Conservation (phyloP, 2,113 vertebrate species). For the Urocitellus parryii region DNA sequence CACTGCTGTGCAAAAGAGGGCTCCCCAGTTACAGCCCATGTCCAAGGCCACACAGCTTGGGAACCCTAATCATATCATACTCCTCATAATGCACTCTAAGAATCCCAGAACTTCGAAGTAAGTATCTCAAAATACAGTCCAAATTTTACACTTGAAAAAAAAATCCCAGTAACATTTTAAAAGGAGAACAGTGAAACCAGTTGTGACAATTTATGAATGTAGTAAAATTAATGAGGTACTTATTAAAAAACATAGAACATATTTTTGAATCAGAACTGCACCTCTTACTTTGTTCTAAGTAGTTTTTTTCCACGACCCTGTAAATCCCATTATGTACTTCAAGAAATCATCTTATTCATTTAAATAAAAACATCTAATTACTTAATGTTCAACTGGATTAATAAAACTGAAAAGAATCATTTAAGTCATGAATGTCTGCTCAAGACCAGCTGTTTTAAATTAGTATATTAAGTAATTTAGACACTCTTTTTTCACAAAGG, state of each 20-base stretch:
- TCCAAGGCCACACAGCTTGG: background rate
- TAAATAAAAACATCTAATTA: constrained; percentile 76
- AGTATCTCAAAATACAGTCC: background rate
- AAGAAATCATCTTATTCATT: constrained; percentile 73
- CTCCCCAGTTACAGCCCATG: background rate
- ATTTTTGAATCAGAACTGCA: background rate
- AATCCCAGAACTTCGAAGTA: background rate
- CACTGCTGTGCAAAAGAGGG: background rate
- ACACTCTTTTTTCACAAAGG: constrained; percentile 77
- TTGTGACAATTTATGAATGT: background rate
- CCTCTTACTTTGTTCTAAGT: background rate
- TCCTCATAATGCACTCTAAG: background rate
- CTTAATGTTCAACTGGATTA: constrained; percentile 78
- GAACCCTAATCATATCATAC: background rate
- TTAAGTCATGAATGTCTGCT: constrained; percentile 72
- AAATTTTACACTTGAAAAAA: background rate
- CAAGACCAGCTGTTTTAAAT: constrained; percentile 84
- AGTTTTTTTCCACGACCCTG: background rate
- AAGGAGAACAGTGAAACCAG: background rate
- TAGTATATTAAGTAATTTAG: constrained; percentile 81
- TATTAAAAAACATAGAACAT: background rate
- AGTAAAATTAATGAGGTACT: background rate
- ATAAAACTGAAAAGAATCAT: constrained; percentile 73
- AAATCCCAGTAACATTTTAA: background rate
- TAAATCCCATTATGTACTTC: constrained; percentile 55